Base-by-base conservation (phyloP, 2,888 invertebrate species). In the Rhaphigaster nebulosa region DNA sequence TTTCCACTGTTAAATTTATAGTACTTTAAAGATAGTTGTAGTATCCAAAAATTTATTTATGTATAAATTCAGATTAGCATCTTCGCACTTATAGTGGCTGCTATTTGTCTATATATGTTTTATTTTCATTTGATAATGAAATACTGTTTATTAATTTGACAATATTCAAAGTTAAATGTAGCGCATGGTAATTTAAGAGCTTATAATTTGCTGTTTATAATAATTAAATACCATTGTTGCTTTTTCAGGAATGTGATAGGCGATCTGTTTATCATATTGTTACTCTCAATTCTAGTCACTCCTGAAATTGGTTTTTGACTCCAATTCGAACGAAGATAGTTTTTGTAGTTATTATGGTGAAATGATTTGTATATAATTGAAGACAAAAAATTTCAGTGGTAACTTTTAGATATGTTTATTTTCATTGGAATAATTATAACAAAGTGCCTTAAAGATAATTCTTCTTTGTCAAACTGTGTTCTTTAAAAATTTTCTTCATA, bases 361-460 rank as follows among this genome's bases (percentile, higher is more conserved):
- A 41, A 38, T 1, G 0, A 4, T 45, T 23, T 84, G 84, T 84
- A 45, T 45, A 84, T 84, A 41, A n/a, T 45, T 23, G 45, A 41
- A 84, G 26, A 45, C 10, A n/a, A 84, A 23, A 45, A 41, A 84
- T 84, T 34, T 70, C 70, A 70, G 34, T 18, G 70, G 29, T 34
- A 70, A 70, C 34, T 34, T 70, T 70, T 70, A 34, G 5, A 18
- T 70, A 20, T 70, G 34, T 70, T 70, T 45, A n/a, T 84, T 84
- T 84, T 41, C 84, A 84, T 45, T 84, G 13, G 84, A 84, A 84
- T 70, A 41, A 84, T 41, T 45, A 45, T 84, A 20, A 45, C 34
- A 20, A 84, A 84, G 84, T 84, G 84, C 84, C 84, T 84, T 84
- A 84, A 41, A 45, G n/a, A 41, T 20, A 45, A 15, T 84, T 84